Conservation (phyloP, 2,113 vertebrate species). For the Gymnogyps californianus region DNA sequence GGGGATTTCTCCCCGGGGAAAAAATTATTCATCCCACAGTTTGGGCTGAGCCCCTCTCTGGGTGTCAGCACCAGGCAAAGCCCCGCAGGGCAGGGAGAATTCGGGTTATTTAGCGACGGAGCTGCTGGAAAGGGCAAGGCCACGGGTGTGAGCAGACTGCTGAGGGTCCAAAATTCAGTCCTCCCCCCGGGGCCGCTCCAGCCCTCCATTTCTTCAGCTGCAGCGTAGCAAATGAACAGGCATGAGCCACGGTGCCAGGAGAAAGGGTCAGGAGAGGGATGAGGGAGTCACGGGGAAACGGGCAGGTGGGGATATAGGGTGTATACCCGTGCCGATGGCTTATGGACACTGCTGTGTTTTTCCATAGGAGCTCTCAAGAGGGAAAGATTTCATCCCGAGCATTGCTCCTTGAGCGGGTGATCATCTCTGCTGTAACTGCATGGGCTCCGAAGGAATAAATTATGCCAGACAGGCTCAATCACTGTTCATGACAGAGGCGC, state of each 20-base stretch:
- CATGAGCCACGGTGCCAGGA: neutral
- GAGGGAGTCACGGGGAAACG: neutral
- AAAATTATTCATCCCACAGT: neutral
- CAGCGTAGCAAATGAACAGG: neutral
- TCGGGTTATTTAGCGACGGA: neutral
- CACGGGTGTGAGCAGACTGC: neutral
- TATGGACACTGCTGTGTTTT: neutral
- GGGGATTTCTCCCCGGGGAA: neutral
- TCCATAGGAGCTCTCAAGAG: neutral
- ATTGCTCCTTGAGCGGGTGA: neutral
- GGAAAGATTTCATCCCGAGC: neutral
- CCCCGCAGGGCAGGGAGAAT: neutral
- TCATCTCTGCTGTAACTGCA: neutral
- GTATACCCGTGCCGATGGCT: fast-evolving
- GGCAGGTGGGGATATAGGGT: fast-evolving
- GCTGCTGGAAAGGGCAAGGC: neutral
- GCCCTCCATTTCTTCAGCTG: neutral
- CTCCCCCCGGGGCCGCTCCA: neutral
- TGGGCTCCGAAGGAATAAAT: neutral
- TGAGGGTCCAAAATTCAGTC: neutral
- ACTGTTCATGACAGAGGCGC: neutral
- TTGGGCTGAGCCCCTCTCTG: fast-evolving
- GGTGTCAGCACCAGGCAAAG: neutral
- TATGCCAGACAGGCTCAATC: neutral
- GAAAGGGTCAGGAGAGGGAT: neutral